Evolutionary conservation across 2,888 invertebrate species (phyloP), one percentile per base, ranked within the genome.

Genomic region (Chalcosyrphus nemorum): DNA sequence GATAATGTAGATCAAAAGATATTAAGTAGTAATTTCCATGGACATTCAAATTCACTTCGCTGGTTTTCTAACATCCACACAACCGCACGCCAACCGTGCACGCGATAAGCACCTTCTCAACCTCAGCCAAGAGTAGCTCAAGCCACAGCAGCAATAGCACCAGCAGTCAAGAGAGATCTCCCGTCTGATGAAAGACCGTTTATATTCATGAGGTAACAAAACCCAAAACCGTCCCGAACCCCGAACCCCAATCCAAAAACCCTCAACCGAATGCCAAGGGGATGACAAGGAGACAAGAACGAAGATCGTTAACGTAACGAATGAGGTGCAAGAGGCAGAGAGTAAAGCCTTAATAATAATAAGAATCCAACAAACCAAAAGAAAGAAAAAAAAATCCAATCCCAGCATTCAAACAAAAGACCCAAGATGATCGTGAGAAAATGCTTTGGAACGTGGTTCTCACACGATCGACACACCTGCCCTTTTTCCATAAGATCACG

Each of bases 401-500:
- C 59, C 81, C 77, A 59, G 65, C 61, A 68, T 65, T 63, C 72
- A 66, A 77, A 82, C 72, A 82, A 82, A 77, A 81, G 81, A 66
- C 70, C 76, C 65, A 61, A 78, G 89, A 90, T 90, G 91, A 91
- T 91, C 91, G 91, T 91, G 91, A 91, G 91, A 91, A 91, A 91
- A 91, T 91, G 90, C 90, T 91, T 91, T 91, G 91, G 91, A 91
- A 91, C 91, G 91, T 91, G 91, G 91, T 91, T 91, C 91, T 91
- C 91, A 91, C 91, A 91, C 91, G 91, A 91, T 91, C 91, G 91
- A 91, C 91, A 91, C 91, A 91, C 91, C 91, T 91, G 91, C 91
- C 91, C 90, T 91, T 91, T 90, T 91, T 89, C 89, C 88, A 90
- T 89, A 90, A 90, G 91, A 90, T 91, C 91, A 90, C 90, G 90